Conservation (phyloP, 23 tunicate genomes). For the Styela clava region DNA sequence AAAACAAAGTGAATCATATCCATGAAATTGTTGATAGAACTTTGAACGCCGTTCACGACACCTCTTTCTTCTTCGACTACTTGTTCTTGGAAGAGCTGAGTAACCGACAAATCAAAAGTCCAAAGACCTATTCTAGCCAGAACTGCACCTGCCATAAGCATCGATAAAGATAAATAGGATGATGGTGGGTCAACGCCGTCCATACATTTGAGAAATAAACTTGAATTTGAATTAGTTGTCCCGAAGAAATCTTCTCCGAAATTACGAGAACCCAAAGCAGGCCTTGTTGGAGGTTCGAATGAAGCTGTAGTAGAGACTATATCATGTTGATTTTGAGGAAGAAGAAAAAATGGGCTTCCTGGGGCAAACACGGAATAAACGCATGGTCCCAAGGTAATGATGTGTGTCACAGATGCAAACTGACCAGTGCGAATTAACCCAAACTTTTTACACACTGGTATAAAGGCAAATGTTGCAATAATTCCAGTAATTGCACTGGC, state of each 20-base stretch:
- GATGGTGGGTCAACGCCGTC: conserved; percentile 54
- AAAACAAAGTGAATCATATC: conserved; percentile 49
- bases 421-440: conserved; percentile 59
- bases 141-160: conserved; percentile 54
- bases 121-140: conserved; percentile 71
- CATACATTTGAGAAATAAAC: conserved; percentile 50
- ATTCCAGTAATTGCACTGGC: conserved; percentile 68
- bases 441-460: conserved; percentile 31
- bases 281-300: background rate
- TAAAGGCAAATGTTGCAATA: conserved; percentile 51
- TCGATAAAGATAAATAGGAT: conserved; percentile 48
- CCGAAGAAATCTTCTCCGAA: background rate
- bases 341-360: conserved; percentile 67
- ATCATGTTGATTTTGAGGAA: conserved; percentile 19
- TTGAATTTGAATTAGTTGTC: background rate
- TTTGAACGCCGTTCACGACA: conserved; percentile 67
- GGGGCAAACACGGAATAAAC: conserved; percentile 52
- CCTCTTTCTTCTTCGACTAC: conserved; percentile 56
- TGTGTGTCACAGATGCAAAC: conserved; percentile 42
- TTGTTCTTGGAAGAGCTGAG: conserved; percentile 71
- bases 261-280: background rate
- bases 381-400: conserved; percentile 54
- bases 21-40: conserved; percentile 64
- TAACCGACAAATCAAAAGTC: conserved; percentile 75
- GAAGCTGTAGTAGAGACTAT: background rate